Evolutionary conservation across 2,797 vertebrate genomes (phyloP).

Genomic region (Hafferia zeledoni): DNA sequence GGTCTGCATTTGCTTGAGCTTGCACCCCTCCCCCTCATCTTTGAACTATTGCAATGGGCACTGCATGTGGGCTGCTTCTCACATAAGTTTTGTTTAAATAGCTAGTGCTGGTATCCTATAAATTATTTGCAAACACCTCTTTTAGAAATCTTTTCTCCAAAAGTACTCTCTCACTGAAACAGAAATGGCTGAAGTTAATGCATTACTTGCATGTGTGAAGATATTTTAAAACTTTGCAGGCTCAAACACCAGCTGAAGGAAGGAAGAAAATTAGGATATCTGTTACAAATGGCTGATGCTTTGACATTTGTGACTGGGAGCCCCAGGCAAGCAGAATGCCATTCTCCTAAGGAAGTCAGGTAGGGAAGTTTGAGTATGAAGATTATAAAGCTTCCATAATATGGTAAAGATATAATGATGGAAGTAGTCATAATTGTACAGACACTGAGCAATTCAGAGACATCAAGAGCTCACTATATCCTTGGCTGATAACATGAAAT

Average conservation of each 20-base stretch:
- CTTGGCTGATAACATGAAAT: neutral
- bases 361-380: neutral
- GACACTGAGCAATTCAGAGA: neutral
- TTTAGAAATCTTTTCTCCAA: neutral
- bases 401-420: neutral
- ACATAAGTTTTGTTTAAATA: neutral
- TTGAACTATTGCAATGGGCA: neutral
- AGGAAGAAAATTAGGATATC: neutral
- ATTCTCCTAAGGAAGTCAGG: neutral
- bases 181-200: conserved; percentile 3
- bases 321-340: neutral
- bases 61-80: neutral
- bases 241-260: neutral
- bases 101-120: neutral
- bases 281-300: neutral
- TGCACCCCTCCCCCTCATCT: neutral
- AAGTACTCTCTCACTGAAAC: neutral
- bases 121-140: neutral
- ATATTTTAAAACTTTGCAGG: neutral
- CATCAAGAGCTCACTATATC: neutral
- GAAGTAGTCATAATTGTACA: neutral
- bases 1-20: neutral
- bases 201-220: neutral
- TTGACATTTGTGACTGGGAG: neutral
- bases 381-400: neutral